These are phyloP conservation scores for Argyrosomus regius DNA, from an alignment of 2,797 vertebrate genomes.

Conservation along the genomic window DNA sequence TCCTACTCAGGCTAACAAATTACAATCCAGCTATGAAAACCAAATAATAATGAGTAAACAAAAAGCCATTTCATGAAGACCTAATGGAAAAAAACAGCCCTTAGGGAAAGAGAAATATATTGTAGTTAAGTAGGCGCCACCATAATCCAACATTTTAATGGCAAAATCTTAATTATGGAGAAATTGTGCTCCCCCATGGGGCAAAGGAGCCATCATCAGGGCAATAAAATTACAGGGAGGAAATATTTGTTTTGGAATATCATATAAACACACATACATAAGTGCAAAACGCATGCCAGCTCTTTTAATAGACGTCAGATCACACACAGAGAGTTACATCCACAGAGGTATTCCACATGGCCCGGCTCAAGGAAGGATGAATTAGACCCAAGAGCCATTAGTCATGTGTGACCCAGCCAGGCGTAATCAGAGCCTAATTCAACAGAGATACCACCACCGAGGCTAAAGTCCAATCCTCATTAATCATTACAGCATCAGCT, in stretches of 20 bases:
- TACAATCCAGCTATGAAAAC: constrained; percentile 57
- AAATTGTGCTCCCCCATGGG: constrained; percentile 54
- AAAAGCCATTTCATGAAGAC: constrained; percentile 67
- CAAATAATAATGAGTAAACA: constrained; percentile 78
- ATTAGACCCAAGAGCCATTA: constrained; percentile 70
- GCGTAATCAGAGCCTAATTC: constrained; percentile 79
- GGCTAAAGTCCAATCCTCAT: constrained; percentile 66
- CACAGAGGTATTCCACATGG: constrained; percentile 42
- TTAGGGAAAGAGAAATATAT: constrained; percentile 51
- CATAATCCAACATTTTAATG: constrained; percentile 62
- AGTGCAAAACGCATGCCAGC: neutral
- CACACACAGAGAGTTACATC: constrained; percentile 29
- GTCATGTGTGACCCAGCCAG: constrained; percentile 77
- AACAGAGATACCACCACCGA: constrained; percentile 76
- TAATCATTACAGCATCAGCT: constrained; percentile 77
- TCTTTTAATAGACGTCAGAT: constrained; percentile 29
- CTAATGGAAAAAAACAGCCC: constrained; percentile 70
- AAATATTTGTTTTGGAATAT: constrained; percentile 42
- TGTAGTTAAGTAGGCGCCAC: constrained; percentile 59
- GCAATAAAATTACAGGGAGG: constrained; percentile 47
- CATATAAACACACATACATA: constrained; percentile 44
- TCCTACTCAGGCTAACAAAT: constrained; percentile 65
- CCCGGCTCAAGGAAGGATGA: constrained; percentile 62
- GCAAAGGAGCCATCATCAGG: constrained; percentile 40
- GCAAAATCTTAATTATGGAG: constrained; percentile 75